phyloP scores from a whole-genome alignment of 2,888 invertebrate species.

The Chymomyza amoena region DNA sequence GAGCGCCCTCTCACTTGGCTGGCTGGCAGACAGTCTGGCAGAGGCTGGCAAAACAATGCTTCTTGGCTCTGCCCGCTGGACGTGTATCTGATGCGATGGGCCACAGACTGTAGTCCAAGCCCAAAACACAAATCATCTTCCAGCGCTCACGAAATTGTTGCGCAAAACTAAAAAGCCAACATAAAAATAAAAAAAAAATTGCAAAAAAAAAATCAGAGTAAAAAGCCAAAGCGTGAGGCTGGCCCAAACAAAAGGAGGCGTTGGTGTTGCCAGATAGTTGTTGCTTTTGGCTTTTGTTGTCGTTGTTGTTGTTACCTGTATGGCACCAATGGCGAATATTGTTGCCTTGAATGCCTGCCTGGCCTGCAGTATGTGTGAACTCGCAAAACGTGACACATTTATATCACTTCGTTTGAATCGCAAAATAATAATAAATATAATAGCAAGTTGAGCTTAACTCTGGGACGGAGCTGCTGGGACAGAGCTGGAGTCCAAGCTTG shows the following conservation, averaged over 20 bases:
- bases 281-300: slow-evolving; percentile 27
- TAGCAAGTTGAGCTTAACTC: slow-evolving; percentile 53
- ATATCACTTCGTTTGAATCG: slow-evolving; percentile 78
- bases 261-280: slow-evolving; percentile 71
- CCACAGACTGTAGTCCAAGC: slow-evolving; percentile 1
- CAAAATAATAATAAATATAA: slow-evolving; percentile 75
- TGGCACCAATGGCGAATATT: slow-evolving; percentile 34
- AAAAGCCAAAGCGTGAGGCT: slow-evolving; percentile 69
- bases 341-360: slow-evolving; percentile 23
- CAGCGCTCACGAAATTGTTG: slow-evolving; percentile 77
- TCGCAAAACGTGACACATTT: slow-evolving; percentile 79
- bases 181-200: slow-evolving; percentile 30
- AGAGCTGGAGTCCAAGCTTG: background rate
- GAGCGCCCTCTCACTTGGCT: slow-evolving; percentile 20
- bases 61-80: slow-evolving; percentile 65
- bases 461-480: background rate
- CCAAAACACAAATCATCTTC: slow-evolving; percentile 74
- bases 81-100: slow-evolving; percentile 64
- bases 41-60: background rate
- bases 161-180: slow-evolving; percentile 65
- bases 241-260: slow-evolving; percentile 72
- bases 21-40: slow-evolving; percentile 3
- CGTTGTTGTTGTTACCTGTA: slow-evolving; percentile 59
- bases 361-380: slow-evolving; percentile 77
- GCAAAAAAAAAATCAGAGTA: slow-evolving; percentile 64